Conservation (phyloP, 2,113 vertebrate species). For the Mandrillus leucophaeus region DNA sequence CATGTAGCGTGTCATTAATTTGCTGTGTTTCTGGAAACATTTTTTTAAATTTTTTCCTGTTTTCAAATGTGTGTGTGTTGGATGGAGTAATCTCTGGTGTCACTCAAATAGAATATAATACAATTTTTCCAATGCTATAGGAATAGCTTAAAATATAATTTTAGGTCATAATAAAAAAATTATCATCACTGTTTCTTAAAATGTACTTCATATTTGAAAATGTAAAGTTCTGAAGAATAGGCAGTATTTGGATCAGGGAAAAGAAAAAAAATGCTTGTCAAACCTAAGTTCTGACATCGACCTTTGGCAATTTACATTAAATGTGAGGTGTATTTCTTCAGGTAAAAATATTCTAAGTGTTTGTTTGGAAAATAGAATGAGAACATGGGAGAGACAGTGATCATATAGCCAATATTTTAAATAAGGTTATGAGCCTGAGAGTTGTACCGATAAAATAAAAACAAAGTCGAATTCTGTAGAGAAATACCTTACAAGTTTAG, state of each 20-base stretch:
- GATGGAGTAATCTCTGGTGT: background rate
- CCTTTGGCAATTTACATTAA: background rate
- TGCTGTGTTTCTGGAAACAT: background rate
- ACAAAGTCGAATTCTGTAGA: background rate
- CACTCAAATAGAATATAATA: background rate
- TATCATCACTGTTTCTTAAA: background rate
- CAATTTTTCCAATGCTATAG: background rate
- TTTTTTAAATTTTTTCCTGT: background rate
- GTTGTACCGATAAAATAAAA: background rate
- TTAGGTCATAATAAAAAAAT: background rate
- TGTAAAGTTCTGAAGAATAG: background rate
- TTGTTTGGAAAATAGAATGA: background rate
- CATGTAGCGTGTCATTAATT: background rate
- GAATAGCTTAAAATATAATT: background rate
- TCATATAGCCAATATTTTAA: background rate
- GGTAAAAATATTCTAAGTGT: background rate
- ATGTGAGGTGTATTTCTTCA: background rate
- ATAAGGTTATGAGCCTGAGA: background rate
- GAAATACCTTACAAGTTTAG: background rate
- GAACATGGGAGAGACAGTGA: background rate
- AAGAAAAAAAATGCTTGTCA: background rate
- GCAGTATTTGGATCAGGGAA: background rate
- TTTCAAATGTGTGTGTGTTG: background rate
- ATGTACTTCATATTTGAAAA: background rate
- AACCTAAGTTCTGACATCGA: background rate